phyloP scores from a whole-genome alignment of 2,797 vertebrate species.

The Distichodus sexfasciatus region DNA sequence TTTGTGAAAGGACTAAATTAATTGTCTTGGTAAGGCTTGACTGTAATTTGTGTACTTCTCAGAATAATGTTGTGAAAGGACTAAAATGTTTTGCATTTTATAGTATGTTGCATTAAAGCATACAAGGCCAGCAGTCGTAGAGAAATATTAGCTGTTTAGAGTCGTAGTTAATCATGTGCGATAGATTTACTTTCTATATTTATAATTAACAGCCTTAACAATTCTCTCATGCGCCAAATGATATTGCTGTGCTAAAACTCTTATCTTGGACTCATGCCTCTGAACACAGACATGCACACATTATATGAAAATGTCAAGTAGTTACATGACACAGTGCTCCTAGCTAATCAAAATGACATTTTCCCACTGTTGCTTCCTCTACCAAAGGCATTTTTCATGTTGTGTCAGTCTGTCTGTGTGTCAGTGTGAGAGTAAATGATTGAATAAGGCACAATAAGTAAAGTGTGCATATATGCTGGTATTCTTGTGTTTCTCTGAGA shows the following conservation, averaged over 20 bases:
- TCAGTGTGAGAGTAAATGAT: neutral
- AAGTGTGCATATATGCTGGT: too few relatives aligned
- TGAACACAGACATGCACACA: constrained; percentile 3
- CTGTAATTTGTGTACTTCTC: too few relatives aligned
- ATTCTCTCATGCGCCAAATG: neutral
- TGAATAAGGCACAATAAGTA: constrained; percentile 19
- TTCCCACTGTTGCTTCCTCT: constrained; percentile 29
- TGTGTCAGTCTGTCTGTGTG: neutral
- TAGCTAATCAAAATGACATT: constrained; percentile 52
- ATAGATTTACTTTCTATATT: too few relatives aligned
- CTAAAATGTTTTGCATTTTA: neutral
- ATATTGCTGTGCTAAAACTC: neutral
- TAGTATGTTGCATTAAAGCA: neutral
- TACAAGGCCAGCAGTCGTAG: neutral
- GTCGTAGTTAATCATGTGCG: too few relatives aligned
- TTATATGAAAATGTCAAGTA: constrained; percentile 45
- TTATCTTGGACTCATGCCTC: neutral
- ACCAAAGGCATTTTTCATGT: neutral
- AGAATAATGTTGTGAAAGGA: too few relatives aligned
- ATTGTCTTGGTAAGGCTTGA: constrained; percentile 86
- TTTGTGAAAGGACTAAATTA: constrained; percentile 91
- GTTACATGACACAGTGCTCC: constrained; percentile 35
- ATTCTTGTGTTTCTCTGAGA: constrained; percentile 22
- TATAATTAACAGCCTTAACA: neutral
- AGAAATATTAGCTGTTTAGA: too few relatives aligned